Percentiles rank a stretch among this genome's conserved stretches.
These are phyloP conservation scores for Heliconius erato DNA, from an alignment of 2,888 invertebrate species.

Conservation along the genomic window DNA sequence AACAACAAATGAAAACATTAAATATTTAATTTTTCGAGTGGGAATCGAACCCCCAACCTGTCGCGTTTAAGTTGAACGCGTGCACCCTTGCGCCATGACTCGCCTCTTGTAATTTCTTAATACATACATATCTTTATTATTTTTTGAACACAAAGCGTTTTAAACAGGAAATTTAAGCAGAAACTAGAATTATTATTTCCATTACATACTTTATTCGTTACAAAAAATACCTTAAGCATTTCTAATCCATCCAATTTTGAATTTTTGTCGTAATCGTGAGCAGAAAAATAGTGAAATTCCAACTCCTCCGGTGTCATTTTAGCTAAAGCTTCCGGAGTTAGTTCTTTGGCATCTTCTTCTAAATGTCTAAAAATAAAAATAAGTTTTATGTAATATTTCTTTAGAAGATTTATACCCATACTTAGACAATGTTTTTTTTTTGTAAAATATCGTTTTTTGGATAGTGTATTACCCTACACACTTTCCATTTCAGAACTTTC, in stretches of 20 bases:
- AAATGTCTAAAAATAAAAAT: conserved; percentile 87
- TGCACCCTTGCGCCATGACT: too few species aligned
- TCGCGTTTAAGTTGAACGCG: too few species aligned
- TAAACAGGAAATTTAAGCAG: too few species aligned
- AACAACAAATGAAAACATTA: too few species aligned
- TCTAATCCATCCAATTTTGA: conserved; percentile 95
- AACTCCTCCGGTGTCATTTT: conserved; percentile 94
- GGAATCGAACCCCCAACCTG: too few species aligned
- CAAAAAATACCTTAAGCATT: conserved; percentile 87
- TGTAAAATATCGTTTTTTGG: background rate
- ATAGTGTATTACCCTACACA: too few species aligned
- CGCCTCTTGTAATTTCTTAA: too few species aligned
- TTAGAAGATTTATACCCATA: background rate
- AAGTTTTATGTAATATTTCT: background rate
- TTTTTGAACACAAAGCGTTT: too few species aligned
- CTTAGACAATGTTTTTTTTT: background rate
- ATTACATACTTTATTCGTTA: background rate
- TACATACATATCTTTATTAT: too few species aligned
- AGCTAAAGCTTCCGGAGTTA: conserved; percentile 87
- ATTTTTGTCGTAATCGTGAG: conserved; percentile 96
- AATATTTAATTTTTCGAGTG: too few species aligned
- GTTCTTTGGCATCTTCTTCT: conserved; percentile 90
- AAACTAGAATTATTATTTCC: too few species aligned
- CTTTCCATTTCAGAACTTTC: too few species aligned
- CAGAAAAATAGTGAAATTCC: conserved; percentile 93